These are phyloP conservation scores for Colinus virginianus DNA, from an alignment of 2,113 vertebrate genomes.

Conservation along the genomic window DNA sequence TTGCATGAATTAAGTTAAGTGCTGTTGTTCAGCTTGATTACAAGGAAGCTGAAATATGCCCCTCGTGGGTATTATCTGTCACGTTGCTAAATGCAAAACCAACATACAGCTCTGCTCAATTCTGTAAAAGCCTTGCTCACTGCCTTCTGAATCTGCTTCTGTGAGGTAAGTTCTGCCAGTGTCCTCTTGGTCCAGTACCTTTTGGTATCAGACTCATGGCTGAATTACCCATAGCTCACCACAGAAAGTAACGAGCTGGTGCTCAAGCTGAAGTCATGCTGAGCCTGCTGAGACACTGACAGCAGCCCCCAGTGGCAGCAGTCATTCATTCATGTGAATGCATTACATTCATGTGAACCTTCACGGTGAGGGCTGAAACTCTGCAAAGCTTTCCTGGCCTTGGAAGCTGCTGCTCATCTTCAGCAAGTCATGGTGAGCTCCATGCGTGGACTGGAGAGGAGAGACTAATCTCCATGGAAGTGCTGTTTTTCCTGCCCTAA, in stretches of 20 bases:
- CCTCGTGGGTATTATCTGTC: slow-evolving; percentile 27
- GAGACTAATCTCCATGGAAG: neutral
- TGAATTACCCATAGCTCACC: neutral
- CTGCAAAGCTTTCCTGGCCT: neutral
- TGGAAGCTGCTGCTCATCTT: neutral
- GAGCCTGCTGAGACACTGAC: neutral
- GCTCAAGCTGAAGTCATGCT: neutral
- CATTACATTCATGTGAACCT: neutral
- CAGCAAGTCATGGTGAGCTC: neutral
- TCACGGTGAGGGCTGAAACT: neutral
- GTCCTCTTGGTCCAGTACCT: neutral
- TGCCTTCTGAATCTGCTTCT: neutral
- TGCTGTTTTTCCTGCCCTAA: neutral
- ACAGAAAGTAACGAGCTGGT: neutral
- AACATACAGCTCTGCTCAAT: neutral
- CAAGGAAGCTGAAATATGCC: slow-evolving; percentile 39
- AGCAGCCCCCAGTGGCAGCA: neutral
- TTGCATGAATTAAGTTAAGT: slow-evolving; percentile 62
- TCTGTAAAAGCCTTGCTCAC: neutral
- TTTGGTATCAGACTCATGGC: neutral
- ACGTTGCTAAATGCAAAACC: neutral
- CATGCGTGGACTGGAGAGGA: neutral
- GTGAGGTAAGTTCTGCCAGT: neutral
- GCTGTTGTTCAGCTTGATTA: slow-evolving; percentile 67
- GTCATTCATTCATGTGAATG: too few species aligned